These are phyloP conservation scores for Macquaria australasica DNA, from an alignment of 2,113 vertebrate species.

Conservation along the genomic window DNA sequence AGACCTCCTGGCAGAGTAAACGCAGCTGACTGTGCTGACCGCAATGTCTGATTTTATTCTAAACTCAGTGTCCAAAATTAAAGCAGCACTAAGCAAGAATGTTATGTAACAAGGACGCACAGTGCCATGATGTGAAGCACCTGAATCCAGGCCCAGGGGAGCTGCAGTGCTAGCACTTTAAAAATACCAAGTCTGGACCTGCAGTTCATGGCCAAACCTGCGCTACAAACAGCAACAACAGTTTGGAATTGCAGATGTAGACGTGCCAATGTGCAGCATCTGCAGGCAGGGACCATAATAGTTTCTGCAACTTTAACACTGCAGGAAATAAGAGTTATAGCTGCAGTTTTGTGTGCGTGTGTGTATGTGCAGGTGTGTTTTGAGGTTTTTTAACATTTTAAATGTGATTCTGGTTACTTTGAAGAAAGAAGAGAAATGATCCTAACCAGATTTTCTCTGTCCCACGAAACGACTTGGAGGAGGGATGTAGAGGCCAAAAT, in stretches of 20 bases:
- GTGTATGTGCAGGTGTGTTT: background rate
- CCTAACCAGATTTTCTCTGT: background rate
- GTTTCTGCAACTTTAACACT: no score
- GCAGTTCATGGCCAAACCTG: constrained; percentile 1
- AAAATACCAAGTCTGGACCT: background rate
- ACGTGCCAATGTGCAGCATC: background rate
- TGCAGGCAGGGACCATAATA: background rate
- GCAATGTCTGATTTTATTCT: constrained; percentile 44
- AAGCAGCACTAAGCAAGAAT: constrained; percentile 36
- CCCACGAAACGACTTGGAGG: background rate
- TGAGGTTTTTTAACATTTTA: background rate
- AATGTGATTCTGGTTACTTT: background rate
- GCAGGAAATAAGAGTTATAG: background rate
- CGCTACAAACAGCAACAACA: background rate
- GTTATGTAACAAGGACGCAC: constrained; percentile 34
- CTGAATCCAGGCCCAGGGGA: constrained; percentile 29
- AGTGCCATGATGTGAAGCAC: constrained; percentile 21
- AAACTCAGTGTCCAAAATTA: constrained; percentile 28
- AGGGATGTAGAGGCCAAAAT: background rate
- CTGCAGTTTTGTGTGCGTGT: background rate
- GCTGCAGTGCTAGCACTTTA: background rate
- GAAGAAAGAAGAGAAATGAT: no score
- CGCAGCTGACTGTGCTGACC: constrained; percentile 13
- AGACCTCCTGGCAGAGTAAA: constrained; percentile 40
- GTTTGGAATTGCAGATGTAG: background rate